A percentile compares a stretch with the other conserved stretches of the same genome.
Evolutionary conservation across 2,113 vertebrate genomes (phyloP).

Genomic region (Microcebus murinus): DNA sequence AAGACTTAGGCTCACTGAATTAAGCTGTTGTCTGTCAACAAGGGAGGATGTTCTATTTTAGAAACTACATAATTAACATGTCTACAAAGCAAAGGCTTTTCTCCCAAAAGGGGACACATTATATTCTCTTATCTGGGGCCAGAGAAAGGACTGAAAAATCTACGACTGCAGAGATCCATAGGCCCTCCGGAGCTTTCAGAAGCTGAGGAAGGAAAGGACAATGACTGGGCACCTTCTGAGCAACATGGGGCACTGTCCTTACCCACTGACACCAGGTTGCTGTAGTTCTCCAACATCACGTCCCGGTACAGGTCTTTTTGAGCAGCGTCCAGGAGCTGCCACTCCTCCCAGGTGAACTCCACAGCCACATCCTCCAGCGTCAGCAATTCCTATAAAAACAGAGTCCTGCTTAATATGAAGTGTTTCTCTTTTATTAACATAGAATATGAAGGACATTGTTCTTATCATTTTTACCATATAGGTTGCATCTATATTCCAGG

Average conservation of each 20-base stretch:
- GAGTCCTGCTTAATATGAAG: not conserved
- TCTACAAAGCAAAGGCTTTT: not conserved
- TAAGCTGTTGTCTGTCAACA: not conserved
- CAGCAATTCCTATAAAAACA: not conserved
- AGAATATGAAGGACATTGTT: not conserved
- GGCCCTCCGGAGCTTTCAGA: not conserved
- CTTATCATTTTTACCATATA: not conserved
- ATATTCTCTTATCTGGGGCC: not conserved
- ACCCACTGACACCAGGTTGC: slow-evolving; percentile 65
- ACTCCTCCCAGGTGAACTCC: slow-evolving; percentile 62
- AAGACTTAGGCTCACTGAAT: not conserved
- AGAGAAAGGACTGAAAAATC: not conserved
- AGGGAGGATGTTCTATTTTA: not conserved
- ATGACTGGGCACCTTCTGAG: no score
- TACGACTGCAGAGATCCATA: not conserved
- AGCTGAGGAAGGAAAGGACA: not conserved
- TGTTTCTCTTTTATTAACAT: not conserved
- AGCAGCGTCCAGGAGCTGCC: slow-evolving; percentile 38
- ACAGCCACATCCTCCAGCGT: slow-evolving; percentile 54
- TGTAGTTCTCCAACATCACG: slow-evolving; percentile 63
- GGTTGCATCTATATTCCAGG: not conserved
- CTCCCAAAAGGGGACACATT: not conserved
- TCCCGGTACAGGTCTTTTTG: slow-evolving; percentile 63
- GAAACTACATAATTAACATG: not conserved
- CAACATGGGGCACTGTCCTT: not conserved